A percentile compares a stretch with the other conserved stretches of the same genome.
phyloP scores from a whole-genome alignment of 2,113 vertebrate species.

The Eurystomus gularis region DNA sequence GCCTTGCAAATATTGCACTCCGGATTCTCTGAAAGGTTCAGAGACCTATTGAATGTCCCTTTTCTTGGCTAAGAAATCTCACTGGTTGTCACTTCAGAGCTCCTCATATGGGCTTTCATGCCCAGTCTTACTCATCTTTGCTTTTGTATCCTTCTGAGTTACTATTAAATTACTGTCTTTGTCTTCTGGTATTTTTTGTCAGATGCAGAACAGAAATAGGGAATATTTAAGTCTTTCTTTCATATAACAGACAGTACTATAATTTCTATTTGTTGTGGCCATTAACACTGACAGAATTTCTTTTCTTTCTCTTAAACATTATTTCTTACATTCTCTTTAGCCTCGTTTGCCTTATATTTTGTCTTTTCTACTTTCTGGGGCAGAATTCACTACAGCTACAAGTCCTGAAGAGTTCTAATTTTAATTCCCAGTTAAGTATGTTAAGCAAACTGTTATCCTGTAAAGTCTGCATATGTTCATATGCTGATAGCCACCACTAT shows the following conservation, averaged over 20 bases:
- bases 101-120: background rate
- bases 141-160: background rate
- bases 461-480: background rate
- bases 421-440: background rate
- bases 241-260: background rate
- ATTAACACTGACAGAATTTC: background rate
- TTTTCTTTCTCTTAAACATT: background rate
- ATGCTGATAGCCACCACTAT: background rate
- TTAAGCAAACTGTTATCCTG: background rate
- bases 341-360: background rate
- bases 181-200: background rate
- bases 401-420: background rate
- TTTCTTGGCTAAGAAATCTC: background rate
- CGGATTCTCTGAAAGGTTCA: background rate
- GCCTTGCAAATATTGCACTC: background rate
- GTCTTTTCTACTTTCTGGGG: background rate
- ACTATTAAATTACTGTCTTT: background rate
- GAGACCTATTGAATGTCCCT: background rate
- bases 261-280: background rate
- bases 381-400: background rate
- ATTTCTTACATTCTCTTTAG: background rate
- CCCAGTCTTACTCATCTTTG: background rate
- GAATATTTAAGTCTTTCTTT: background rate
- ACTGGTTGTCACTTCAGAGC: background rate
- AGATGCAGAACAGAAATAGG: background rate